Conservation (phyloP, 2,113 vertebrate species). For the Mormyrus iriodes region DNA sequence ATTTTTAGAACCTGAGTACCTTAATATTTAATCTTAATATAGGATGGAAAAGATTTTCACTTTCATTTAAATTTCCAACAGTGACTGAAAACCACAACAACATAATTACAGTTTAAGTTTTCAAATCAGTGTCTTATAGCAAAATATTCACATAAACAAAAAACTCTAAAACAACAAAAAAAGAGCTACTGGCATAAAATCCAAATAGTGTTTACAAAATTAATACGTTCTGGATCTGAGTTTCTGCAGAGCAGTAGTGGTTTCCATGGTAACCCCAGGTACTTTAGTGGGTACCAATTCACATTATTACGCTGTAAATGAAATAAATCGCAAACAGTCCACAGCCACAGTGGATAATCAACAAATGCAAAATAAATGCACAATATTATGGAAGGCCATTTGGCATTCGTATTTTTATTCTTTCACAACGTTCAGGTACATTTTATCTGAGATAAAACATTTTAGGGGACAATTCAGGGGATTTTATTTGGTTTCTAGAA, state of each 20-base stretch:
- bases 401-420: not conserved
- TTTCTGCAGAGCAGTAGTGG: not conserved
- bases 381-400: too few species aligned
- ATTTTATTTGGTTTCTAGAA: not conserved
- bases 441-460: not conserved
- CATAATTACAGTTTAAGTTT: not conserved
- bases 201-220: not conserved
- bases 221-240: not conserved
- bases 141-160: not conserved
- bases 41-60: too few species aligned
- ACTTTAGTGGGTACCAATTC: not conserved
- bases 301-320: not conserved
- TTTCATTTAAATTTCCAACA: not conserved
- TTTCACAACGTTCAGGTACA: not conserved
- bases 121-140: not conserved
- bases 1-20: not conserved
- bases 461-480: not conserved
- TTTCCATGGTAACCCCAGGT: not conserved
- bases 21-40: not conserved
- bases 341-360: not conserved
- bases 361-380: not conserved
- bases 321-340: not conserved
- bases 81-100: not conserved
- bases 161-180: not conserved
- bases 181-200: not conserved